Base-by-base conservation (phyloP, 2,888 invertebrate species). In the Patella ulyssiponensis region DNA sequence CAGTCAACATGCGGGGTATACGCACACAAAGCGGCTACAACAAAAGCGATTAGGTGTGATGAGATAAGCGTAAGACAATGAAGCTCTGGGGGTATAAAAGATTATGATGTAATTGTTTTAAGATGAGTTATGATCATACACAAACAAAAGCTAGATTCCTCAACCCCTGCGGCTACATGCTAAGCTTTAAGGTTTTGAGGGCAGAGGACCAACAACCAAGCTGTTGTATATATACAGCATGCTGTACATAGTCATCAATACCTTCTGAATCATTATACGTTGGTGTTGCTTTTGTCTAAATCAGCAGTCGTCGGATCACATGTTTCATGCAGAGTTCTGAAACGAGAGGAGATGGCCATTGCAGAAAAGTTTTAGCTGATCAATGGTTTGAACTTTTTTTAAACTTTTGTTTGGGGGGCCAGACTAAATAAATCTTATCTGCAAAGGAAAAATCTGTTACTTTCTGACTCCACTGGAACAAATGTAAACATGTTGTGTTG, bases 251-350 rank as follows among this genome's bases (percentile, higher is more conserved):
- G 72, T 51, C 71, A 73, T 76, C 74, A 74, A 77, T 82, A 80
- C 80, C 82, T 82, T 80, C 77, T 77, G 79, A 56, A 77, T 81
- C 75, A 82, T 84, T 81, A 80, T 80, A 83, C 84, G 81, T 82
- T 84, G 80, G 85, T 83, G 79, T 86, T 82, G 81, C 86, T 87
- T 85, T 83, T 82, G 85, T 88, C 87, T 84, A 87, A 85, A 82
- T 86, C 87, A 85, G 86, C 81, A 83, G 85, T 85, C 77, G 81
- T 75, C 82, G 84, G 87, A 84, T 89, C 88, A 84, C 87, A 87
- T 82, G 86, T 83, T 83, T 89, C 88, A 85, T 87, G 87, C 86
- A 87, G 83, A 80, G 88, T 87, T 82, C 88, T 87, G 86, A 86
- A 86, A 85, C 80, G 83, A 87, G 83, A 87, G 78, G 85, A 85